Evolutionary conservation across 37 sponge, comb jelly and placozoan species (phyloP), one percentile per base, ranked within the genome.

Genomic region (Spongia lamella): DNA sequence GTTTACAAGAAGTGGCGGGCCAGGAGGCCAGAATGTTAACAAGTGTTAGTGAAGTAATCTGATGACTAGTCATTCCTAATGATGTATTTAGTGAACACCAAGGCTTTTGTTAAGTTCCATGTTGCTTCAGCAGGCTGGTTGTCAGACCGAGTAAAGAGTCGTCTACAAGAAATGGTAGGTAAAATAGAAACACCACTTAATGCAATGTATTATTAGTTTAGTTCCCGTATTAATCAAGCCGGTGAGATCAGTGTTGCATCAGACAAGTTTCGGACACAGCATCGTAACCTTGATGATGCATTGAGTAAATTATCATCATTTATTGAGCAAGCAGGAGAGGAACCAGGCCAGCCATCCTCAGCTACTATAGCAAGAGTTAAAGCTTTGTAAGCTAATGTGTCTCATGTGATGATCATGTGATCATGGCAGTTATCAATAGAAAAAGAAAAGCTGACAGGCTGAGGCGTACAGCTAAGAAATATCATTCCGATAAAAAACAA

Each of bases 21-120:
- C 96, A 16, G 96, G 96, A 20, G 96, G 96, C 27, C 96, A 95
- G 72, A 95, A 95, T 78, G 96, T 95, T 1, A 95, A 95, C 83
- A 95, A 95, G 68, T 54, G 94, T 93, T 29, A 56, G 85, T 78
- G 3, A 1, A 20, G 5, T 2, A 11, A 26, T 2, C 1, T 26
- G 1, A 24, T 7, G 31, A 24, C 32, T 9, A 31, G 29, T 1
- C 14, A 3, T 20, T 14, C 32, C 7, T 68, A 9, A 5, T 43
- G 29, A 21, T 68, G 24, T 40, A n/a, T n/a, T n/a, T n/a, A 93
- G 93, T 95, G 60, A 95, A 78, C 54, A 92, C 96, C 0, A 95
- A 92, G 49, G 96, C 76, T 33, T 84, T 92, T 19, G 60, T 95
- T 0, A 51, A 90, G 40, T 92, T 95, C 57, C 80, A 95, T 36